Evolutionary conservation across 1,140 invertebrate species (phyloP).

Genomic region (Nylanderia fulva): DNA sequence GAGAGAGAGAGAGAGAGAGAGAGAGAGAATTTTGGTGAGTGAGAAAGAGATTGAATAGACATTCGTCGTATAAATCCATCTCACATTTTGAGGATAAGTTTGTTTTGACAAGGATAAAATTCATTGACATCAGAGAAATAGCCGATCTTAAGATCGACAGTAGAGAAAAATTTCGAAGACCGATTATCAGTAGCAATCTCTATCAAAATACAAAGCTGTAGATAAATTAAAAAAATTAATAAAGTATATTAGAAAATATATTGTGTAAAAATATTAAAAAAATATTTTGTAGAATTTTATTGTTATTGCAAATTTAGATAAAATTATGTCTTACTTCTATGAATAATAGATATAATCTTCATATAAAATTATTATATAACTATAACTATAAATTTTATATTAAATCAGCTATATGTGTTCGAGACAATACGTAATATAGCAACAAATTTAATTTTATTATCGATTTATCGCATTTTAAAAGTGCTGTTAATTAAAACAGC

Average conservation of each 20-base stretch:
- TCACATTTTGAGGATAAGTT: slow-evolving; percentile 63
- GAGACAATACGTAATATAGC: not conserved
- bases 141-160: slow-evolving; percentile 38
- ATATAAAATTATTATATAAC: not conserved
- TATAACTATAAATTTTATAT: not conserved
- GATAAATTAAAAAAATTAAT: not conserved
- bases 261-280: not conserved
- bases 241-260: too few species aligned
- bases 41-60: slow-evolving; percentile 9
- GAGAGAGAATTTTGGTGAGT: slow-evolving; percentile 1
- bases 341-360: too few species aligned
- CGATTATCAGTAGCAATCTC: slow-evolving; percentile 10
- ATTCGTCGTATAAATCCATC: slow-evolving; percentile 72
- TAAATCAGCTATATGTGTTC: not conserved
- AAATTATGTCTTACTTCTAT: too few species aligned
- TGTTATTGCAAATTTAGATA: too few species aligned
- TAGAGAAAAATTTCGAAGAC: not conserved
- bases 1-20: not conserved
- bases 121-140: slow-evolving; percentile 41
- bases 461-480: slow-evolving; percentile 17
- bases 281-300: too few species aligned
- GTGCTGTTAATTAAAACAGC: not conserved
- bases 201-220: not conserved
- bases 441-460: not conserved
- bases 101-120: slow-evolving; percentile 50